Evolutionary conservation across 2,888 invertebrate species (phyloP).

Genomic region (Agrotis segetum): DNA sequence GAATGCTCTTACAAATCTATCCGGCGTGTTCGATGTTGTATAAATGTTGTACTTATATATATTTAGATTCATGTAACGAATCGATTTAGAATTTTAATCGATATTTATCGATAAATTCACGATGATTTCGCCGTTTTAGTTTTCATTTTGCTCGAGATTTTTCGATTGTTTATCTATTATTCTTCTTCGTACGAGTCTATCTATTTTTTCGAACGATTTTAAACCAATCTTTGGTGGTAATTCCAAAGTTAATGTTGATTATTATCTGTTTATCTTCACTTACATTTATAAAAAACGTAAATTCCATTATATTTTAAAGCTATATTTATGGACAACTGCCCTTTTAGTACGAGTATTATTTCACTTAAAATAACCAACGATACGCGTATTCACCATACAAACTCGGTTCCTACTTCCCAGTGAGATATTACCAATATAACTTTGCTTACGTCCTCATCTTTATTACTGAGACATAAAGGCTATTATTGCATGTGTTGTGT

Average conservation of each 20-base stretch:
- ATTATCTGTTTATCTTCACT: background rate
- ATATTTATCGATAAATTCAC: conserved; percentile 4
- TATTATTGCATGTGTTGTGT: conserved; percentile 9
- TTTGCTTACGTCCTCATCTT: conserved; percentile 19
- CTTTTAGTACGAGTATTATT: conserved; percentile 18
- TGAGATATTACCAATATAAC: conserved; percentile 32
- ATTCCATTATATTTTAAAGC: background rate
- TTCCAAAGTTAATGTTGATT: background rate
- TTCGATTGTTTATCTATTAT: too few relatives aligned
- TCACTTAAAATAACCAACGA: conserved; percentile 26
- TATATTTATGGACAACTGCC: conserved; percentile 13
- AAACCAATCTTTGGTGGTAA: background rate
- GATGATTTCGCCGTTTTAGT: background rate
- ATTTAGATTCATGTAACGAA: background rate
- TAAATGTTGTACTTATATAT: conserved; percentile 9
- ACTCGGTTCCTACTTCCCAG: conserved; percentile 66
- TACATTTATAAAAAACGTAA: background rate
- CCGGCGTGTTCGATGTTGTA: conserved; percentile 17
- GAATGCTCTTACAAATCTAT: conserved; percentile 66
- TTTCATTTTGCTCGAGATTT: background rate
- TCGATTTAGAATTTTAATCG: conserved; percentile 16
- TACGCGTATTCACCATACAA: conserved; percentile 45
- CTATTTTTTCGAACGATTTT: background rate
- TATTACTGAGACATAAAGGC: conserved; percentile 13
- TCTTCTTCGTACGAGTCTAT: background rate